A percentile compares a stretch with the other conserved stretches of the same genome.
phyloP scores from a whole-genome alignment of 2,888 invertebrate species.

The Dichetophora obliterata region DNA sequence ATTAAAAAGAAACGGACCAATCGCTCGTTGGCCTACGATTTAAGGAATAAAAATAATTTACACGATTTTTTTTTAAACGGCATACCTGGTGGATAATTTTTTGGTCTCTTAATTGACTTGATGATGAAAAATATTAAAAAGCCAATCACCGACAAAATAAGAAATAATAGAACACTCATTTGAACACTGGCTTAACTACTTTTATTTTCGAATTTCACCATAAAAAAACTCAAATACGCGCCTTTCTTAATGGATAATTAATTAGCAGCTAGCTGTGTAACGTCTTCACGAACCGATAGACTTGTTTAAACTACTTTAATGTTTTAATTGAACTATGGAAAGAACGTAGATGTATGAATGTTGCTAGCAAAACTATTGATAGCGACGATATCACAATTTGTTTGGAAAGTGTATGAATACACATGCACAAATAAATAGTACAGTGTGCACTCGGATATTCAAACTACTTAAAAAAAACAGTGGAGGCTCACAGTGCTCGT shows the following conservation, averaged over 20 bases:
- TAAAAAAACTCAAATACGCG: neutral
- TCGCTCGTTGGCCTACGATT: too few relatives aligned
- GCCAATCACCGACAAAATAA: slow-evolving; percentile 53
- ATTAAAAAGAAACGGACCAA: too few relatives aligned
- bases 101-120: slow-evolving; percentile 57
- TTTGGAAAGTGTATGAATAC: slow-evolving; percentile 6
- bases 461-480: too few relatives aligned
- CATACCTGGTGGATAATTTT: slow-evolving; percentile 65
- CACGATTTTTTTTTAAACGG: too few relatives aligned
- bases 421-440: neutral
- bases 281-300: slow-evolving; percentile 28
- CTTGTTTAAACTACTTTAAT: slow-evolving; percentile 41
- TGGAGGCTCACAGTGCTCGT: too few relatives aligned
- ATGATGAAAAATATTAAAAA: slow-evolving; percentile 55
- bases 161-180: slow-evolving; percentile 59
- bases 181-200: slow-evolving; percentile 13
- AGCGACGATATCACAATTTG: too few relatives aligned
- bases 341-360: neutral
- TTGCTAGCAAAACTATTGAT: slow-evolving; percentile 7
- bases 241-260: neutral
- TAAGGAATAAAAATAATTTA: too few relatives aligned
- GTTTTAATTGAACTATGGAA: neutral
- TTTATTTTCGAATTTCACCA: neutral
- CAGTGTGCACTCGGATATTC: too few relatives aligned
- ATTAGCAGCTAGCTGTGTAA: neutral